These are phyloP conservation scores for Eidolon dupreanum DNA, from an alignment of 2,797 vertebrate species.

Conservation along the genomic window DNA sequence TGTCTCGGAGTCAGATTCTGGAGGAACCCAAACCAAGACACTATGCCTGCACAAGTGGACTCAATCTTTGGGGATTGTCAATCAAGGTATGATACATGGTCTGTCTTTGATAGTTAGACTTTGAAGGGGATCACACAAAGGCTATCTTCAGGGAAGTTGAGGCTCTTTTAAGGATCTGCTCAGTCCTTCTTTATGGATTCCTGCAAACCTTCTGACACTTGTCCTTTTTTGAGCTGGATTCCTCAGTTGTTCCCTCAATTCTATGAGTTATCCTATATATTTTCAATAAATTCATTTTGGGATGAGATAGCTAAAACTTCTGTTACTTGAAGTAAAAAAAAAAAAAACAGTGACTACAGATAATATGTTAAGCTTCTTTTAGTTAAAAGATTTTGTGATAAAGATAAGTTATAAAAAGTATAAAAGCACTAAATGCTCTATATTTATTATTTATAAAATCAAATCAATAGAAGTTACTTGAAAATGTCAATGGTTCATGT, in stretches of 20 bases:
- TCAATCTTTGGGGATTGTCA: background rate
- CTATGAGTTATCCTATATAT: background rate
- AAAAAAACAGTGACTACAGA: constrained; percentile 48
- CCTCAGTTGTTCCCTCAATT: background rate
- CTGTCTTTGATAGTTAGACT: background rate
- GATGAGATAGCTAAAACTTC: constrained; percentile 19
- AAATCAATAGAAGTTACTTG: background rate
- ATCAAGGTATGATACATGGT: background rate
- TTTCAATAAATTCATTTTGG: constrained; percentile 20
- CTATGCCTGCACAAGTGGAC: background rate
- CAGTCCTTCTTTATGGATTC: background rate
- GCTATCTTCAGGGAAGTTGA: background rate
- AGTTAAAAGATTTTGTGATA: constrained; percentile 32
- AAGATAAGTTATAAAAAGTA: constrained; percentile 52
- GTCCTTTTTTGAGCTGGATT: background rate
- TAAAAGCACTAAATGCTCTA: constrained; percentile 19
- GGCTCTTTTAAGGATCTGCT: background rate
- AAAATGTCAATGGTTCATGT: constrained; percentile 47
- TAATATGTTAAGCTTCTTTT: background rate
- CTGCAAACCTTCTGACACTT: background rate
- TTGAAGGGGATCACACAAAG: background rate
- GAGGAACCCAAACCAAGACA: background rate
- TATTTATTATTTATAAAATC: constrained; percentile 48
- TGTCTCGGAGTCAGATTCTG: background rate
- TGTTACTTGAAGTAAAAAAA: background rate